Base-by-base conservation (phyloP, 2,113 vertebrate genomes). In the Gymnocephalus cernua region DNA sequence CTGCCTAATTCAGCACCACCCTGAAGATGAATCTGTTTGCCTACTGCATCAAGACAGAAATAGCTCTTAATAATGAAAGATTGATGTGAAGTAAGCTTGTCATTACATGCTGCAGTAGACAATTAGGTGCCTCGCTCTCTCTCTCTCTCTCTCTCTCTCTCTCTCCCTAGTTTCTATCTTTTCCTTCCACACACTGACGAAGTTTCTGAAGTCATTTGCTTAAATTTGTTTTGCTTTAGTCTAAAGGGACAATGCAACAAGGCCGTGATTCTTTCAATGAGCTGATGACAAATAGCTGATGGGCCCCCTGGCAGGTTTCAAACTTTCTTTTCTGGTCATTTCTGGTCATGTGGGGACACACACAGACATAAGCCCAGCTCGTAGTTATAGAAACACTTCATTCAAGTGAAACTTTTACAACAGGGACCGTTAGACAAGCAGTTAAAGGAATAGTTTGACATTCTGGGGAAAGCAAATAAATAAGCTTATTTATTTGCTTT, bases 1-100 rank as follows among this genome's bases (percentile, higher is more conserved):
- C n/a, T 27, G 4, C 69, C 35, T 87, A 83, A 85, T 82, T 80
- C 62, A 83, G 74, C 32, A 15, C 63, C 85, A 38, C 70, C 79
- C 81, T 41, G 58, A 72, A 73, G 83, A 86, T 68, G 77, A 76
- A 83, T 86, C 85, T 77, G 79, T 79, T 78, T 64, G 84, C 85
- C 76, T 66, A 23, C 82, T 83, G 84, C 92, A 88, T 80, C 75
- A 41, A 79, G 93, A 91, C 92, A 88, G 88, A 94, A 95, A 94
- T 94, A 95, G 91, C 79, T 77, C 90, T 92, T 94, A 95, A 95
- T 95, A 95, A 95, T 95, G 92, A 95, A 94, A 95, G 92, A 95
- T 95, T 94, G 93, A 95, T 94, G 93, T 72, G 79, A 89, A 92
- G 93, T 93, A 93, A 95, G 93, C 92, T 95, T 92, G 92, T 94